Base-by-base conservation (phyloP, 2,888 invertebrate species). In the Mantis religiosa region DNA sequence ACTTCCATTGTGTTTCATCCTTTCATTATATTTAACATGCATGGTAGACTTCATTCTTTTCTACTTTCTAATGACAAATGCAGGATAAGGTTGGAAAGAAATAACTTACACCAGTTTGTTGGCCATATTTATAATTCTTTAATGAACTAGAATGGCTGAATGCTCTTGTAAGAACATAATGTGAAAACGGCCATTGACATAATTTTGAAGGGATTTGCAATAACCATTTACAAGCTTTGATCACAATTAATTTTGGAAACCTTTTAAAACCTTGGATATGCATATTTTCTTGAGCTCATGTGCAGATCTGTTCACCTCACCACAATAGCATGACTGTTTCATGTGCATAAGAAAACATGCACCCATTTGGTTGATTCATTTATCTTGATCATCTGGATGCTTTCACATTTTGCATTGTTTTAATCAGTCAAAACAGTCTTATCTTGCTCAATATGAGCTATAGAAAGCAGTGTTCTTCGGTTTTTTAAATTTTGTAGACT, bases 391-490 rank as follows among this genome's bases (percentile, higher is more conserved):
- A 89, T 86, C 82, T 47, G 30, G 34, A 89, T 83, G 82, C 83
- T 85, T 86, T 87, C 86, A 86, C 89, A 87, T 71, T 89, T 89
- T 85, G 87, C 87, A 87, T 89, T 86, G 81, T 47, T 34, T 89
- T 71, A n/a, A 71, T 71, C 81, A 88, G 28, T 88, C 85, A 88
- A 88, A 41, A 89, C 90, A 90, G 90, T 90, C 90, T 90, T 89
- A 87, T 87, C 84, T 87, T 83, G 89, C 90, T 90, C 90, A 90
- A 90, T 90, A 89, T 90, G 90, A 90, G 90, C 90, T 88, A 90
- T 87, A 89, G 85, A 34, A 89, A 87, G 89, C 87, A 86, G 87
- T 83, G 87, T 88, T 87, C 34, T 86, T 87, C 34, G 41, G n/a
- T 27, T 87, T n/a, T 86, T 87, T 81, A 28, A 85, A 86, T 89